Base-by-base conservation (phyloP, 2,888 invertebrate species). In the Cancer borealis region DNA sequence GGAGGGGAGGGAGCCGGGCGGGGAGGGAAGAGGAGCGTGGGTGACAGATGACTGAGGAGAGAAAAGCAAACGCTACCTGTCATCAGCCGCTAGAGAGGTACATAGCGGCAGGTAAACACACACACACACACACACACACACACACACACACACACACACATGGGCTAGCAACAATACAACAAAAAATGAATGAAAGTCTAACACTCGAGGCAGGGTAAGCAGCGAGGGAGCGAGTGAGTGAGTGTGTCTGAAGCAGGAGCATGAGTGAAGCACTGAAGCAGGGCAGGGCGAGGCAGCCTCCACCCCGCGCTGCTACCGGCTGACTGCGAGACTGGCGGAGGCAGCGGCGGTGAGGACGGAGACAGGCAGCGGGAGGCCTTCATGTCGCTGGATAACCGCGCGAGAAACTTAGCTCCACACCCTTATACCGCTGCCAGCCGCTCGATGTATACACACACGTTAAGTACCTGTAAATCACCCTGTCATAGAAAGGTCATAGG, bases 311-410 rank as follows among this genome's bases (percentile, higher is more conserved):
- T 8, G 26, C 30, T 30, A 79, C 79, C 26, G 30, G 21, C 30
- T 79, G 79, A 79, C 79, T 66, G 66, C 66, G 21, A 66, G 79
- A 14, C 79, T 79, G 79, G 79, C 79, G 79, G 79, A 26, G 79
- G 79, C 79, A 14, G 79, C 26, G 79, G 79, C 79, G 79, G 14
- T n/a, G 73, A 73, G 73, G 30, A 30, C 79, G 79, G 79, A 30
- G 79, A 14, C 79, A 30, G 12, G 30, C 79, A 10, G 79, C 79
- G 79, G 79, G 79, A 79, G 79, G 30, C 26, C 30, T 30, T 79
- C 79, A 30, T 30, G 79, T 30, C 30, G 79, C 79, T 30, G 79
- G 79, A 30, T 30, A 79, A 79, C 79, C 26, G 79, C 79, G 79
- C 79, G 79, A 3, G 79, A 30, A 79, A 79, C 12, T 79, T 79